phyloP scores from a whole-genome alignment of 2,888 invertebrate genomes.

The Drosophila kanekoi region DNA sequence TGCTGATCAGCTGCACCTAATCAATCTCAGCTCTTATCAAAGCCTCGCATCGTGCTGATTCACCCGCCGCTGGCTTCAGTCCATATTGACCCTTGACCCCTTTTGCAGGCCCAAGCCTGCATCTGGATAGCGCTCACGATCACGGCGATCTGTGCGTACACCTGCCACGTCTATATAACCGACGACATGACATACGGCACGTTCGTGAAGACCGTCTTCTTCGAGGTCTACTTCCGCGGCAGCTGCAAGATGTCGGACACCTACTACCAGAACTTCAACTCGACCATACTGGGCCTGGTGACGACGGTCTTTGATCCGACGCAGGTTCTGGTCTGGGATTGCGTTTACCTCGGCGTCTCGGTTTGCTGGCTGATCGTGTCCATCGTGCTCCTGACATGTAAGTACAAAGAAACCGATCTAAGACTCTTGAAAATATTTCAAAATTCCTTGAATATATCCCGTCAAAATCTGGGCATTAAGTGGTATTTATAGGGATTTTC shows the following conservation, averaged over 20 bases:
- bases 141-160: conserved; percentile 83
- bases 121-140: conserved; percentile 84
- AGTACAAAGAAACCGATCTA: conserved; percentile 38
- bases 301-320: conserved; percentile 73
- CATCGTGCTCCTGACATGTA: conserved; percentile 78
- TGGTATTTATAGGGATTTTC: too few relatives aligned
- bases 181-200: conserved; percentile 63
- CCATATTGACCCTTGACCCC: conserved; percentile 15
- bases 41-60: conserved; percentile 7
- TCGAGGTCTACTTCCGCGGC: conserved; percentile 83
- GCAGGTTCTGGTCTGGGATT: conserved; percentile 81
- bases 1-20: conserved; percentile 31
- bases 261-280: conserved; percentile 64
- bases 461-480: too few relatives aligned
- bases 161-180: conserved; percentile 77
- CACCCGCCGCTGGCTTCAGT: background rate
- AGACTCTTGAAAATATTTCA: too few relatives aligned
- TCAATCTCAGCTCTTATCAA: conserved; percentile 40
- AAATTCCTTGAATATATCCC: too few relatives aligned
- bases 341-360: conserved; percentile 82
- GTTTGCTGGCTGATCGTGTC: conserved; percentile 83
- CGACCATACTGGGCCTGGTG: conserved; percentile 45
- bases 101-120: conserved; percentile 82
- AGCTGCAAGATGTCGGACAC: conserved; percentile 62
- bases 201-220: conserved; percentile 75